Evolutionary conservation across 92 coral and sea anemone species (phyloP), one percentile per base, ranked within the genome.

Genomic region (Actinernus sp.): DNA sequence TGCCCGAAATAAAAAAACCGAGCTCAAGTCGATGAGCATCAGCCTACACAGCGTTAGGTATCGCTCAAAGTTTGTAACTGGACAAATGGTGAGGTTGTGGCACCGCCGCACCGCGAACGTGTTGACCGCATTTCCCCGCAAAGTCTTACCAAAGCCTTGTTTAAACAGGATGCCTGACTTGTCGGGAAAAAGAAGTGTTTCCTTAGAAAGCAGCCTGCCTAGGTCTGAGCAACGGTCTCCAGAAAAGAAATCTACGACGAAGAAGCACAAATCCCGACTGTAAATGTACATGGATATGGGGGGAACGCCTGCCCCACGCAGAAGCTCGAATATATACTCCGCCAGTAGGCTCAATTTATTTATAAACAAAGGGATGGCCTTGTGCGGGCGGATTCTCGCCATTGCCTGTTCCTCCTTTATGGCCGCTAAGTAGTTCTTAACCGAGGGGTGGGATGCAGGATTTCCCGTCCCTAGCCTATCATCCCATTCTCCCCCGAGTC

Each of bases 301-400:
- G 1, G 47, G 0, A 17, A 43, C 12, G 8, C 26, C 10, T 3
- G 66, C 29, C 2, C 50, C 40, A 3, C 27, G 26, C 11, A 70
- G 46, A 3, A 38, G 34, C 16, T 54, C 25, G n/a, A 74, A 73
- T 11, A 53, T 53, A 47, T 79, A 43, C 34, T 1, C 1, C 7
- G 53, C 55, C 14, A 79, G 9, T 20, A 41, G 26, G 14, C 25
- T 20, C 29, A 79, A 55, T 46, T 51, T 70, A 7, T 52, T 65
- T n/a, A 79, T 43, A 31, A 79, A 69, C 17, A 68, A 14, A 18
- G 73, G 79, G 20, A 50, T 43, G 25, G 78, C 75, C 29, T 78
- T 53, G 20, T 45, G 20, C 33, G 71, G 36, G n/a, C 56, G 8
- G 1, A 26, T 21, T 18, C 85, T n/a, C 0, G 78, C 69, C 43